Evolutionary conservation across 2,113 vertebrate species (phyloP).

Genomic region (Phyllostomus hastatus): DNA sequence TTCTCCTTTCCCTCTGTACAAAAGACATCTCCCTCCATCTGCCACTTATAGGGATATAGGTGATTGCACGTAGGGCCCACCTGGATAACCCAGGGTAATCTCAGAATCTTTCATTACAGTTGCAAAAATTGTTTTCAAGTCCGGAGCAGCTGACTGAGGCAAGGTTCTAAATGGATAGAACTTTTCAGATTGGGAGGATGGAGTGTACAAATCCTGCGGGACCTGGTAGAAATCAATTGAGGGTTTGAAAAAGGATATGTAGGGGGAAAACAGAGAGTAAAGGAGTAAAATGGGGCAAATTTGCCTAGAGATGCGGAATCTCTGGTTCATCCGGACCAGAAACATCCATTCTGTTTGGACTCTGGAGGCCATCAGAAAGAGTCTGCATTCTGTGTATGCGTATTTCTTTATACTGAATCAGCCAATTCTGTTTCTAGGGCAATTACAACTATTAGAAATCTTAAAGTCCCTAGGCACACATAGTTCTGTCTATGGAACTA

Average conservation of each 20-base stretch:
- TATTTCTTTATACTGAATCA: background rate
- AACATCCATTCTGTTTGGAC: background rate
- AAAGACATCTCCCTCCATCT: background rate
- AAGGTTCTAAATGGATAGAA: background rate
- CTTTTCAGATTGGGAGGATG: background rate
- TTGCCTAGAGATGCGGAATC: background rate
- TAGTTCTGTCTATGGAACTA: background rate
- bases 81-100: background rate
- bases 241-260: background rate
- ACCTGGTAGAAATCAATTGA: background rate
- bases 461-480: background rate
- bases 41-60: background rate
- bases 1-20: background rate
- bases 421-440: background rate
- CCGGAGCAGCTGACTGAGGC: background rate
- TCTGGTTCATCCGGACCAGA: background rate
- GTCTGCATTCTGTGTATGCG: background rate
- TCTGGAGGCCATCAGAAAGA: background rate
- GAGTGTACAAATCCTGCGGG: background rate
- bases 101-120: background rate
- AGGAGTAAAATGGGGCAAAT: background rate
- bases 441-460: background rate
- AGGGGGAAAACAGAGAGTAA: background rate
- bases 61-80: background rate
- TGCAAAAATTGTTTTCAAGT: background rate